Percentiles rank a stretch among this genome's conserved stretches.
Evolutionary conservation across 2,888 invertebrate species (phyloP).

Genomic region (Lypha dubia): DNA sequence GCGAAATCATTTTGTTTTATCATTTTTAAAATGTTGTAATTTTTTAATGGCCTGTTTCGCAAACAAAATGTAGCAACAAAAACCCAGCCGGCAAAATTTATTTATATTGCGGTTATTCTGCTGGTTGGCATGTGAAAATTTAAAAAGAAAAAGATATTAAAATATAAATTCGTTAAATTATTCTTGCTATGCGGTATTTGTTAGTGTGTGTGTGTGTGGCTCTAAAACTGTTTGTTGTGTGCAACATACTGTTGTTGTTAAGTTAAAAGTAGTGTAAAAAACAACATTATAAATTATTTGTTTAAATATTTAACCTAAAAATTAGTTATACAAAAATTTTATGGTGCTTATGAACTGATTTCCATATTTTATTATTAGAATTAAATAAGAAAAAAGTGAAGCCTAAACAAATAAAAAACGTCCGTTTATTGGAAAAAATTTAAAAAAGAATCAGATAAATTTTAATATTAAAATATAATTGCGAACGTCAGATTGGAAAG

Average conservation of each 20-base stretch:
- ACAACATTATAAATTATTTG: neutral
- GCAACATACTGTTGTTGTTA: constrained; percentile 57
- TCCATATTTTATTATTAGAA: constrained; percentile 47
- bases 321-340: neutral
- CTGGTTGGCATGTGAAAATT: constrained; percentile 54
- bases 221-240: constrained; percentile 33
- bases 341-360: constrained; percentile 44
- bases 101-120: constrained; percentile 63
- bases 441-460: neutral
- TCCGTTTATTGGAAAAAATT: neutral
- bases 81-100: constrained; percentile 33
- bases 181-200: neutral
- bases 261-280: constrained; percentile 13
- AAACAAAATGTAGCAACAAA: neutral
- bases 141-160: neutral
- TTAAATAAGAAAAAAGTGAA: neutral
- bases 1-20: constrained; percentile 39
- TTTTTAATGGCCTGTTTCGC: constrained; percentile 42
- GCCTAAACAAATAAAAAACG: neutral
- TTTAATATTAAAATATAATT: too few relatives aligned
- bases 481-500: too few relatives aligned
- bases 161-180: constrained; percentile 16
- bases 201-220: too few relatives aligned
- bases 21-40: constrained; percentile 40
- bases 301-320: constrained; percentile 19